phyloP scores from a whole-genome alignment of 2,113 vertebrate species.

The Mohoua ochrocephala region DNA sequence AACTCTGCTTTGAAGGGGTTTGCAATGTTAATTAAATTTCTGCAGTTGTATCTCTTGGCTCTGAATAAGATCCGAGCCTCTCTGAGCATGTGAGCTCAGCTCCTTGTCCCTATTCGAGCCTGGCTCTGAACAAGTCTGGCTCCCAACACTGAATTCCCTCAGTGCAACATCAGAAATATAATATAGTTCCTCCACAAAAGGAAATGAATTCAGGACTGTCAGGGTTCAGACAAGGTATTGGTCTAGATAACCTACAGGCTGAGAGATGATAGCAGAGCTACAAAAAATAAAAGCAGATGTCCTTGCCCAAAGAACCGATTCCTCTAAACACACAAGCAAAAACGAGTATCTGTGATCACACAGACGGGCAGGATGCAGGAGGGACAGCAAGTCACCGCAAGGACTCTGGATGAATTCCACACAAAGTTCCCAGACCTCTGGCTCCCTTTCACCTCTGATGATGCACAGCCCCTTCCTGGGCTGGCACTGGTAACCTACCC shows the following conservation, averaged over 20 bases:
- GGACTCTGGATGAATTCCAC: not conserved
- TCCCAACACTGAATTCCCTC: not conserved
- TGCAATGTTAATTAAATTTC: not conserved
- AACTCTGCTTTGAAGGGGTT: not conserved
- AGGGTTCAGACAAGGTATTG: not conserved
- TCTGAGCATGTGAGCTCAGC: not conserved
- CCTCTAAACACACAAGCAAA: not conserved
- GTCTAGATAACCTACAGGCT: not conserved
- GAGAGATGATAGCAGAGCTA: not conserved
- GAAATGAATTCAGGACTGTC: not conserved
- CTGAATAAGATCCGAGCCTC: not conserved
- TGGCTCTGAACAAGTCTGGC: not conserved
- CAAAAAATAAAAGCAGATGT: not conserved
- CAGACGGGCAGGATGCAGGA: not conserved
- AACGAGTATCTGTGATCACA: not conserved
- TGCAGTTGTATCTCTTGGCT: not conserved
- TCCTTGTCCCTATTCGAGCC: not conserved
- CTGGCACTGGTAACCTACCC: not conserved
- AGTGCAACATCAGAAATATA: not conserved
- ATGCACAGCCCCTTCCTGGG: not conserved
- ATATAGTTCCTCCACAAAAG: not conserved
- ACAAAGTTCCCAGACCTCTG: not conserved
- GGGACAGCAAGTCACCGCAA: not conserved
- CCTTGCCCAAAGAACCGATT: not conserved
- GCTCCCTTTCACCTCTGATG: rapidly evolving